A percentile compares a stretch with the other conserved stretches of the same genome.
phyloP scores from a whole-genome alignment of 2,888 invertebrate species.

The Caenorhabditis sp. region DNA sequence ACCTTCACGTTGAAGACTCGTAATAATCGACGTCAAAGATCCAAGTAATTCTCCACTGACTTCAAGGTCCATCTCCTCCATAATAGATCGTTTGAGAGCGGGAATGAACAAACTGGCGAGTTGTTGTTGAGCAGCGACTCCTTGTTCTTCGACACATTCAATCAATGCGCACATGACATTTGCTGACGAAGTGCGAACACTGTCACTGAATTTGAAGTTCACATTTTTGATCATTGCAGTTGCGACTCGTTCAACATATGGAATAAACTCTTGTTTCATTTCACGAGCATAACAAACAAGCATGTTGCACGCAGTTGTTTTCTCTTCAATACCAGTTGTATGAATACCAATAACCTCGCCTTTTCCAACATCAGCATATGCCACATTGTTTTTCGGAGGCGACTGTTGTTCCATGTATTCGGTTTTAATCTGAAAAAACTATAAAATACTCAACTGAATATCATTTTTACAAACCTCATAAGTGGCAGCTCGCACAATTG shows the following conservation, averaged over 20 bases:
- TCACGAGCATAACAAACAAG: slow-evolving; percentile 92
- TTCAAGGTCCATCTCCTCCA: slow-evolving; percentile 82
- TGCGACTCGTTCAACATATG: slow-evolving; percentile 79
- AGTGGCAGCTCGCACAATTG: slow-evolving; percentile 88
- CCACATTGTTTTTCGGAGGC: slow-evolving; percentile 11
- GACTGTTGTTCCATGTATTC: slow-evolving; percentile 6
- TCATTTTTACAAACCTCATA: slow-evolving; percentile 81
- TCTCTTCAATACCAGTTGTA: slow-evolving; percentile 91
- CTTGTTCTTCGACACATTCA: slow-evolving; percentile 83
- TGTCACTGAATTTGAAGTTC: slow-evolving; percentile 92
- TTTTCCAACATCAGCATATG: slow-evolving; percentile 87
- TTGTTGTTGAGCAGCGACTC: neutral
- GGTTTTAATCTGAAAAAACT: neutral
- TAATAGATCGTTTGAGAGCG: slow-evolving; percentile 83
- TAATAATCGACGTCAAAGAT: slow-evolving; percentile 80
- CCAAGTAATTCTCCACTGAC: slow-evolving; percentile 85
- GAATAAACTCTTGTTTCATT: slow-evolving; percentile 79
- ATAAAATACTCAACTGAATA: no score
- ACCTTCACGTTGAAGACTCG: slow-evolving; percentile 38
- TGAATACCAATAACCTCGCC: slow-evolving; percentile 89
- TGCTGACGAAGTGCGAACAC: slow-evolving; percentile 86
- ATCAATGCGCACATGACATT: slow-evolving; percentile 87
- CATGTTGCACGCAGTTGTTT: slow-evolving; percentile 95
- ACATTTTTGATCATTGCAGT: slow-evolving; percentile 79
- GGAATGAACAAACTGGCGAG: slow-evolving; percentile 77